Percentiles rank a stretch among this genome's conserved stretches.
Conservation (phyloP, 1,140 invertebrate species). For the Riptortus pedestris region DNA sequence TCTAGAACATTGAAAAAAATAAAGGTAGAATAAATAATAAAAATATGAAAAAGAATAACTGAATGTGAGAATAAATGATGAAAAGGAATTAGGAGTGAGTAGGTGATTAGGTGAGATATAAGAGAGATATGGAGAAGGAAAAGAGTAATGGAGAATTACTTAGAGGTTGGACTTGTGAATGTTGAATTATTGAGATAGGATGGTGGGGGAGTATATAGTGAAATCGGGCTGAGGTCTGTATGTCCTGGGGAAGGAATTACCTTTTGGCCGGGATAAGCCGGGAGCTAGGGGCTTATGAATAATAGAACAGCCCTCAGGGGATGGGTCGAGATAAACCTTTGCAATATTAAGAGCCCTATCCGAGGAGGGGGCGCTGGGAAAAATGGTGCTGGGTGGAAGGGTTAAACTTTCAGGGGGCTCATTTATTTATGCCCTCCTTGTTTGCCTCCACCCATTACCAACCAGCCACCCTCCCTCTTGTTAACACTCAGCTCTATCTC, state of each 20-base stretch:
- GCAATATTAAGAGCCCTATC: constrained; percentile 16
- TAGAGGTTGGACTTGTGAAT: not conserved
- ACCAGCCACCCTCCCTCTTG: not conserved
- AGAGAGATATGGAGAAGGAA: no score
- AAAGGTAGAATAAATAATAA: no score
- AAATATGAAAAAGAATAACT: no score
- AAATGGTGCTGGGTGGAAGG: constrained; percentile 19
- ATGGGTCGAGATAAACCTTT: constrained; percentile 3
- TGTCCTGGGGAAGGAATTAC: not conserved
- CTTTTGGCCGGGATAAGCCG: not conserved
- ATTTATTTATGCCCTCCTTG: constrained; percentile 23
- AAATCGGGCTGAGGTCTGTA: not conserved
- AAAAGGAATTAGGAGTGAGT: no score
- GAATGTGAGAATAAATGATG: no score
- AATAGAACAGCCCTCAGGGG: not conserved
- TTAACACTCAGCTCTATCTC: no score
- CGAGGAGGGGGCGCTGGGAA: constrained; percentile 15
- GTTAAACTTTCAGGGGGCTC: constrained; percentile 24
- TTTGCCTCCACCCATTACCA: not conserved
- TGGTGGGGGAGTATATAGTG: not conserved
- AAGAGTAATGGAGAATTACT: not conserved
- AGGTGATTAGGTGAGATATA: no score
- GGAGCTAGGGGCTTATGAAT: not conserved
- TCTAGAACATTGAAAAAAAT: no score
- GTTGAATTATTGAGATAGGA: constrained; percentile 3